Conservation (phyloP, 2,888 invertebrate genomes). For the Dynastes tityus region DNA sequence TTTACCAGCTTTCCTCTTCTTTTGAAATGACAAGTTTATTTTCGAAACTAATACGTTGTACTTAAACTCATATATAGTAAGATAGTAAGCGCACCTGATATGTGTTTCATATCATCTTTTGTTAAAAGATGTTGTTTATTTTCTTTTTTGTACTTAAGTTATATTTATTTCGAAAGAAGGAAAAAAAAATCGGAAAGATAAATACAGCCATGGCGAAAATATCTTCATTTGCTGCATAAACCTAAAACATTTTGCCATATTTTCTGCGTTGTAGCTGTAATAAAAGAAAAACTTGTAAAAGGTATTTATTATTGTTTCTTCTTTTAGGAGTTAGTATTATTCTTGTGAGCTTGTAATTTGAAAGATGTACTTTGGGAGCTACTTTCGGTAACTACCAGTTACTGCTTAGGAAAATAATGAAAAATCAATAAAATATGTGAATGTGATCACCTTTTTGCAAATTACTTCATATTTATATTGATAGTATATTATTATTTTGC, state of each 20-base stretch:
- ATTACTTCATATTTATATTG: constrained; percentile 14
- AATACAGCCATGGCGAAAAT: constrained; percentile 32
- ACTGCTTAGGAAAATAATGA: constrained; percentile 56
- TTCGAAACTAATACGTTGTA: background rate
- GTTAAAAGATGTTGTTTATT: constrained; percentile 3
- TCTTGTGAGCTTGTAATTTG: constrained; percentile 39
- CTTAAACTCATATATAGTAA: background rate
- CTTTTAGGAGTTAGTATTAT: constrained; percentile 7
- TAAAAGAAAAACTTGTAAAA: constrained; percentile 43
- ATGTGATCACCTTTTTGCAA: constrained; percentile 53
- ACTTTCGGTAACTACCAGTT: constrained; percentile 55
- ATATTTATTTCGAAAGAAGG: constrained; percentile 22
- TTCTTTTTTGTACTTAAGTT: constrained; percentile 21
- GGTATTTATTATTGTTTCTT: constrained; percentile 50
- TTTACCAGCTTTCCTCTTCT: no score
- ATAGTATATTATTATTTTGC: background rate
- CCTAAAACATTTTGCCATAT: constrained; percentile 51
- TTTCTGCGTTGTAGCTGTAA: constrained; percentile 46
- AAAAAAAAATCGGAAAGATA: background rate
- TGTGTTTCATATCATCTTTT: background rate
- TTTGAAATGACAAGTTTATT: background rate
- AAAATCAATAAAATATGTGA: constrained; percentile 51
- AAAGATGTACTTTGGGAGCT: constrained; percentile 48
- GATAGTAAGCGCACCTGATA: background rate
- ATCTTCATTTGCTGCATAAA: constrained; percentile 26